phyloP scores from a whole-genome alignment of 1,140 invertebrate species.

The Saccostrea cuccullata region DNA sequence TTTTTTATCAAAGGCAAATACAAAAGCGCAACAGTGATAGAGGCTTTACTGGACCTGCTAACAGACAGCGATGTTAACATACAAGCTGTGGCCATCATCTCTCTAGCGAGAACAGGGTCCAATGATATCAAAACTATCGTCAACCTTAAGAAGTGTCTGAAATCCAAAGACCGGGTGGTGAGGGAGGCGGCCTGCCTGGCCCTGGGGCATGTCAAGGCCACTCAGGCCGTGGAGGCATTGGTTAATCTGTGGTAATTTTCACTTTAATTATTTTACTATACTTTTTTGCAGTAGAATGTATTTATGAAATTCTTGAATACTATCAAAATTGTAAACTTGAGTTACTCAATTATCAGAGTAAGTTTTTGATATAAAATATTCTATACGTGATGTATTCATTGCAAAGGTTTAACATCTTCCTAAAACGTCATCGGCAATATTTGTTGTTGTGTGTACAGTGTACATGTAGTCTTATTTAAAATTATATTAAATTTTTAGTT shows the following conservation, averaged over 20 bases:
- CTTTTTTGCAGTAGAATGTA: too few relatives aligned
- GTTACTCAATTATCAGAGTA: too few relatives aligned
- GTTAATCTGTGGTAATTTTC: slow-evolving; percentile 68
- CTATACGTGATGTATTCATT: too few relatives aligned
- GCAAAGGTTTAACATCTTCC: too few relatives aligned
- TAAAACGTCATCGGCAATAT: too few relatives aligned
- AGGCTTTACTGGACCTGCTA: slow-evolving; percentile 67
- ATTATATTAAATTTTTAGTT: too few relatives aligned
- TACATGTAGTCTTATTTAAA: too few relatives aligned
- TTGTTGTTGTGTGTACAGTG: too few relatives aligned
- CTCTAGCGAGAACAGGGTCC: slow-evolving; percentile 64
- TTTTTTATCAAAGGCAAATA: slow-evolving; percentile 65
- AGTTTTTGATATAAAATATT: too few relatives aligned
- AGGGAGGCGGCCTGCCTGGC: slow-evolving; percentile 70
- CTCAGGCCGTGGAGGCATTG: slow-evolving; percentile 64
- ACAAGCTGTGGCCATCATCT: slow-evolving; percentile 68
- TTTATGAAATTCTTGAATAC: too few relatives aligned
- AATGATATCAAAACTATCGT: slow-evolving; percentile 58
- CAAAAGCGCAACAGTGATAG: slow-evolving; percentile 67
- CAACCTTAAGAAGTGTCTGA: slow-evolving; percentile 61
- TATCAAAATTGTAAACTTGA: too few relatives aligned
- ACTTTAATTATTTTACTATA: too few relatives aligned
- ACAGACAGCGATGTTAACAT: slow-evolving; percentile 68
- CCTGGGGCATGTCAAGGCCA: slow-evolving; percentile 66
- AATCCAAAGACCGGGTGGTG: slow-evolving; percentile 69